A percentile compares a stretch with the other conserved stretches of the same genome.
Evolutionary conservation across 2,888 invertebrate species (phyloP).

Genomic region (Dryobotodes eremita): DNA sequence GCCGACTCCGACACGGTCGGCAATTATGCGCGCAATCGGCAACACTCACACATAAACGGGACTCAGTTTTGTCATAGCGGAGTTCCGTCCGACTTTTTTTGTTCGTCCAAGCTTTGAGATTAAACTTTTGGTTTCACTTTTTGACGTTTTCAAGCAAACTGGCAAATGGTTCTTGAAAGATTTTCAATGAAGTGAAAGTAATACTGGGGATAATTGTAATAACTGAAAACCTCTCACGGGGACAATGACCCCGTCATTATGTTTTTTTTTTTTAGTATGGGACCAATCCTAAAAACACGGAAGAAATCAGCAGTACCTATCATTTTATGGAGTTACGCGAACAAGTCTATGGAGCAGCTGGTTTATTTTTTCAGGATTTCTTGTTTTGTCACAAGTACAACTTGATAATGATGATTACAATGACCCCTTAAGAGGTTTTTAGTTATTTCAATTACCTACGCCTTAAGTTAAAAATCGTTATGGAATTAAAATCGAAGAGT

Average conservation of each 20-base stretch:
- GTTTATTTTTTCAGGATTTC: neutral
- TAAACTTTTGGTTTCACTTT: neutral
- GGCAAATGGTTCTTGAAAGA: neutral
- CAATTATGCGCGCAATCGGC: too few relatives aligned
- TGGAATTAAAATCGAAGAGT: too few relatives aligned
- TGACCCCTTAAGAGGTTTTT: neutral
- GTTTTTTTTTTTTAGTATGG: neutral
- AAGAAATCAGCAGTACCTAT: neutral
- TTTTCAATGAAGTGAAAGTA: slow-evolving; percentile 1
- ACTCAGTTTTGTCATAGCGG: too few relatives aligned
- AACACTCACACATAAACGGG: too few relatives aligned
- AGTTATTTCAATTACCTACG: neutral
- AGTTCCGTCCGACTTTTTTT: too few relatives aligned
- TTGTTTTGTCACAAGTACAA: neutral
- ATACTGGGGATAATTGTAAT: too few relatives aligned
- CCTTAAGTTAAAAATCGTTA: too few relatives aligned
- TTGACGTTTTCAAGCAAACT: neutral
- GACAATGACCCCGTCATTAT: neutral
- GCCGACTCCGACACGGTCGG: too few relatives aligned
- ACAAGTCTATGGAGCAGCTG: neutral
- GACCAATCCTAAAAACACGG: neutral
- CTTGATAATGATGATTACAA: neutral
- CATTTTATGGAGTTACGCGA: neutral
- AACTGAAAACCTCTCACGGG: too few relatives aligned
- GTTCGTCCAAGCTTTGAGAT: neutral